Percentiles rank a stretch among this genome's conserved stretches.
phyloP scores from a whole-genome alignment of 2,797 vertebrate genomes.

The Nannoperca australis region DNA sequence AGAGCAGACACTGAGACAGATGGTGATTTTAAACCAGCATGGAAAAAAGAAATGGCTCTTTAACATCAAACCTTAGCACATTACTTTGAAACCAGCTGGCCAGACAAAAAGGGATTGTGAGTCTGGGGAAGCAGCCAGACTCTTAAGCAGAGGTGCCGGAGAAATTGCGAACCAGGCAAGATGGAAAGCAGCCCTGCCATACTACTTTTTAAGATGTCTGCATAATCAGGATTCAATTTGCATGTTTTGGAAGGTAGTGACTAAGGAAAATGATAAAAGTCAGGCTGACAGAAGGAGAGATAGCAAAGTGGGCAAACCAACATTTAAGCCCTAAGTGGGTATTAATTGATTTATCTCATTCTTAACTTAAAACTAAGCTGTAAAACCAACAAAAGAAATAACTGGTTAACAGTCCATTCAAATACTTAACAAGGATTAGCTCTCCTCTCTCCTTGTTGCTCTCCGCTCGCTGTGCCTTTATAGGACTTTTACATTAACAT shows the following conservation, averaged over 20 bases:
- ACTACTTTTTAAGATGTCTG: slow-evolving; percentile 41
- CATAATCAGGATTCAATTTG: slow-evolving; percentile 47
- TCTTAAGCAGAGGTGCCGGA: slow-evolving; percentile 40
- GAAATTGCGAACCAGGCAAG: slow-evolving; percentile 43
- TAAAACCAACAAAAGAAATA: slow-evolving; percentile 21
- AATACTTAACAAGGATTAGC: slow-evolving; percentile 26
- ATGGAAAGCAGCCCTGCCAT: slow-evolving; percentile 22
- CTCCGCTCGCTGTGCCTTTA: background rate
- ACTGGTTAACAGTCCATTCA: slow-evolving; percentile 39
- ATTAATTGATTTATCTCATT: slow-evolving; percentile 18
- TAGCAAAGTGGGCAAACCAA: slow-evolving; percentile 8
- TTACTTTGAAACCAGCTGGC: slow-evolving; percentile 75
- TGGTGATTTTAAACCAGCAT: slow-evolving; percentile 70
- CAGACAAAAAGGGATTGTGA: slow-evolving; percentile 59
- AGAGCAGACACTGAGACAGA: slow-evolving; percentile 71
- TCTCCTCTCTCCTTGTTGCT: background rate
- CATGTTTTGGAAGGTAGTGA: slow-evolving; percentile 41
- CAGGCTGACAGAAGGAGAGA: slow-evolving; percentile 1
- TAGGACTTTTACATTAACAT: slow-evolving; percentile 9
- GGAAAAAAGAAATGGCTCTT: slow-evolving; percentile 67
- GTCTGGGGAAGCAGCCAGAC: slow-evolving; percentile 56
- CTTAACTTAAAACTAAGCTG: slow-evolving; percentile 22
- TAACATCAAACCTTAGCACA: slow-evolving; percentile 75
- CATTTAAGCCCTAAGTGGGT: background rate
- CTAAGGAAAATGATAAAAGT: slow-evolving; percentile 18